Evolutionary conservation across 2,113 vertebrate species (phyloP), one percentile per base, ranked within the genome.

Genomic region (Acanthochromis polyacanthus): DNA sequence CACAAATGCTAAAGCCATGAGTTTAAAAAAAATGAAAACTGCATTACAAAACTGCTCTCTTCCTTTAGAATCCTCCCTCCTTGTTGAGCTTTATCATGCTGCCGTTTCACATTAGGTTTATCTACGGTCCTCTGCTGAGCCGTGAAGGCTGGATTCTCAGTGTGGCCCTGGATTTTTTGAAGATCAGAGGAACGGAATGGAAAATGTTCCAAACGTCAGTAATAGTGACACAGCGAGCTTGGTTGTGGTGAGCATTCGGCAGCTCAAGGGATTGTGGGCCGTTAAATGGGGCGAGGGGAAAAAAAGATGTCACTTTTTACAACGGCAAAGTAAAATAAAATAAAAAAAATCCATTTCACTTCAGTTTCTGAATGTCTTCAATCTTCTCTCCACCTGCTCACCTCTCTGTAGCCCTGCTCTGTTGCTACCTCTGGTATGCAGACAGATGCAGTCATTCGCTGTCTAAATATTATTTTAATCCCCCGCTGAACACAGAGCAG

Each of bases 381-480:
- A 15, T 43, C 11, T 43, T 51, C 65, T 61, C 28, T 71, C 71
- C 78, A 83, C 69, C 84, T 81, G 72, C 82, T 57, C 22, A 46
- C 15, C 53, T 59, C 51, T 14, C 65, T 77, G n/a, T 10, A 36
- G 60, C 10, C 19, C 25, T 19, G 1, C 57, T 57, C 4, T 52
- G 63, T 20, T 25, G 36, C 17, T 14, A 10, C 60, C 57, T 55
- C 78, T 82, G 87, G 46, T 61, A 59, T 74, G 80, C 53, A 71
- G 75, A 74, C 48, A 62, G 58, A 74, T 36, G 56, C 46, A 70
- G 38, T 73, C 62, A 72, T 25, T 82, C 36, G n/a, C 64, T 46
- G 66, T 82, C 78, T 52, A 77, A 84, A 75, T 78, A 68, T 82
- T 79, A 67, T 76, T 80, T 12, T 30, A 83, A 84, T 32, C 52